Evolutionary conservation across 2,888 invertebrate species (phyloP).

Genomic region (Brachypalpus laphriformis): DNA sequence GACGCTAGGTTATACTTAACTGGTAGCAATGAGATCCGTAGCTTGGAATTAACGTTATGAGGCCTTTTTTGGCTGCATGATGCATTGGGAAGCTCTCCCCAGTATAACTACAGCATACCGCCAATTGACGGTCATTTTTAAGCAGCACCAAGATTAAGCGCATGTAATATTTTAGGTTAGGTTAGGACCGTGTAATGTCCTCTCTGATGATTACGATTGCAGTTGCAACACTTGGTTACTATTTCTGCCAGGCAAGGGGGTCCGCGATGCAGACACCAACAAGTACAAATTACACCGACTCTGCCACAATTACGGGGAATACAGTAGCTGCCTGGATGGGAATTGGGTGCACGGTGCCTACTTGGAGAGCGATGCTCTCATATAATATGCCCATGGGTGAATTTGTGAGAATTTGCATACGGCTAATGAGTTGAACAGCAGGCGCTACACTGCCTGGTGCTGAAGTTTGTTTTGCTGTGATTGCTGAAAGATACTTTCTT

Average conservation of each 20-base stretch:
- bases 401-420: conserved; percentile 13
- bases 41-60: conserved; percentile 68
- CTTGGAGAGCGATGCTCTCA: background rate
- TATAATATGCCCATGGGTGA: background rate
- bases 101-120: background rate
- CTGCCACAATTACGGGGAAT: conserved; percentile 50
- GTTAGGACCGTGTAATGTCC: conserved; percentile 47
- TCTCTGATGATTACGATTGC: conserved; percentile 25
- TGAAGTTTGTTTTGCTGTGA: background rate
- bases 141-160: conserved; percentile 65
- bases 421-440: background rate
- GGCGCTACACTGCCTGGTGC: background rate
- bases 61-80: conserved; percentile 44
- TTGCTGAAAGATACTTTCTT: background rate
- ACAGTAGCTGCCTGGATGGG: conserved; percentile 58
- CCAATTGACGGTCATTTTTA: conserved; percentile 49
- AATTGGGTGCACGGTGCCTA: conserved; percentile 15
- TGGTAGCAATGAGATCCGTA: conserved; percentile 73
- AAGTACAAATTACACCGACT: conserved; percentile 32
- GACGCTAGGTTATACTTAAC: conserved; percentile 73
- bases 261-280: conserved; percentile 1
- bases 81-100: conserved; percentile 6
- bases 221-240: conserved; percentile 32
- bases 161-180: conserved; percentile 66
- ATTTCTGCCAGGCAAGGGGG: background rate